Conservation (phyloP, 1,140 invertebrate genomes). For the Drosophila auraria region DNA sequence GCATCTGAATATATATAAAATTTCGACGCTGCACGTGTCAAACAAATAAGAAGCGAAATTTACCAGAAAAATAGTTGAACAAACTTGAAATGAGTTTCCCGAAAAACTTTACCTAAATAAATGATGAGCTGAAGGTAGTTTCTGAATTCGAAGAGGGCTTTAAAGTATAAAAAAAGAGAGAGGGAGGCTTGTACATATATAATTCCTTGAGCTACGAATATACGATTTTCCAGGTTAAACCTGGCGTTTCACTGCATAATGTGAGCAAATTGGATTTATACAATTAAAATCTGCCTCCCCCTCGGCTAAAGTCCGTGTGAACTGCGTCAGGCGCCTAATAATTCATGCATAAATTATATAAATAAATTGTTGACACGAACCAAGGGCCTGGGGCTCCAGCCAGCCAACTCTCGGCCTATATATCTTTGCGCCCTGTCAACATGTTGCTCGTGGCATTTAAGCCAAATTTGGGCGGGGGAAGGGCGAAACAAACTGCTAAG, state of each 20-base stretch:
- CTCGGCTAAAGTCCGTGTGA: constrained; percentile 37
- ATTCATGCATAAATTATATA: constrained; percentile 62
- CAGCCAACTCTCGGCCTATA: constrained; percentile 20
- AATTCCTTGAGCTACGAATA: background rate
- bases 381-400: background rate
- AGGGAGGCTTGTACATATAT: background rate
- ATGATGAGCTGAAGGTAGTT: constrained; percentile 8
- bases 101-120: constrained; percentile 30
- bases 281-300: constrained; percentile 24
- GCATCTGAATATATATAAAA: constrained; percentile 44
- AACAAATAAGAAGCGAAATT: constrained; percentile 23
- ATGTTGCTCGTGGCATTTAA: constrained; percentile 52
- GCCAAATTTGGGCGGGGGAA: constrained; percentile 36
- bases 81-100: constrained; percentile 27
- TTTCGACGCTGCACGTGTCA: constrained; percentile 38
- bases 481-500: constrained; percentile 23
- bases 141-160: background rate
- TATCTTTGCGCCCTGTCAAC: constrained; percentile 25
- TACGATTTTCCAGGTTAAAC: background rate
- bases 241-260: constrained; percentile 39
- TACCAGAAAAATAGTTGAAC: constrained; percentile 19
- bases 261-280: constrained; percentile 31
- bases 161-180: background rate
- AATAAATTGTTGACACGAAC: constrained; percentile 51
- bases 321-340: constrained; percentile 41